Evolutionary conservation across 2,113 vertebrate species (phyloP).

Genomic region (Australoheros scitulus): DNA sequence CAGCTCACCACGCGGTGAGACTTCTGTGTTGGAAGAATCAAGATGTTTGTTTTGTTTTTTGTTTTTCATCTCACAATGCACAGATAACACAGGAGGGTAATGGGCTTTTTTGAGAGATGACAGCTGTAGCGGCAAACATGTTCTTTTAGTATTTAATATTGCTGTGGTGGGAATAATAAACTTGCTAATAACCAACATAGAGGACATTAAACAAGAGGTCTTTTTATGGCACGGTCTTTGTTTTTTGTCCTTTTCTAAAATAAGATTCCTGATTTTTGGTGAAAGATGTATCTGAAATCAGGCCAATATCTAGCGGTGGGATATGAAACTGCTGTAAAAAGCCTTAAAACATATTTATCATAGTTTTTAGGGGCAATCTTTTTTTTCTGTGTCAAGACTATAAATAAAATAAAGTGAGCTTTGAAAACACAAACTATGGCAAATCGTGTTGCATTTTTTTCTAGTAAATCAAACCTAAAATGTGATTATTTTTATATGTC

Average conservation of each 20-base stretch:
- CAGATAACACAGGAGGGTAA: constrained; percentile 25
- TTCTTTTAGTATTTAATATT: constrained; percentile 75
- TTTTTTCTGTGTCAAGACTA: neutral
- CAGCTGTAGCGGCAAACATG: constrained; percentile 37
- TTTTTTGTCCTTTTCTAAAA: neutral
- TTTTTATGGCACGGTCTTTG: neutral
- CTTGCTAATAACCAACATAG: constrained; percentile 66
- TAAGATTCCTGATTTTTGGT: neutral
- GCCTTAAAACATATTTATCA: neutral
- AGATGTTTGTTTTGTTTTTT: constrained; percentile 46
- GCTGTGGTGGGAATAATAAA: constrained; percentile 66
- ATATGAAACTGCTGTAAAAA: neutral
- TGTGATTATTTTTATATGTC: too few relatives aligned
- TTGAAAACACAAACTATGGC: neutral
- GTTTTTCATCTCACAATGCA: constrained; percentile 39
- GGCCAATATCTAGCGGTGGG: neutral
- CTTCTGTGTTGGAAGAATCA: constrained; percentile 67
- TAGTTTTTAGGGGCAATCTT: neutral
- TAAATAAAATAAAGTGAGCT: neutral
- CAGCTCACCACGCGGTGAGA: constrained; percentile 86
- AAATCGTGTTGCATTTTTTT: neutral
- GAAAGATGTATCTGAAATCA: neutral
- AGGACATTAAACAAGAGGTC: constrained; percentile 19
- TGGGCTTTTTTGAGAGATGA: constrained; percentile 50
- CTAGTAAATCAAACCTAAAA: too few relatives aligned